Percentiles rank a stretch among this genome's conserved stretches.
phyloP scores from a whole-genome alignment of 1,140 invertebrate genomes.

The Hormaphis cornu region DNA sequence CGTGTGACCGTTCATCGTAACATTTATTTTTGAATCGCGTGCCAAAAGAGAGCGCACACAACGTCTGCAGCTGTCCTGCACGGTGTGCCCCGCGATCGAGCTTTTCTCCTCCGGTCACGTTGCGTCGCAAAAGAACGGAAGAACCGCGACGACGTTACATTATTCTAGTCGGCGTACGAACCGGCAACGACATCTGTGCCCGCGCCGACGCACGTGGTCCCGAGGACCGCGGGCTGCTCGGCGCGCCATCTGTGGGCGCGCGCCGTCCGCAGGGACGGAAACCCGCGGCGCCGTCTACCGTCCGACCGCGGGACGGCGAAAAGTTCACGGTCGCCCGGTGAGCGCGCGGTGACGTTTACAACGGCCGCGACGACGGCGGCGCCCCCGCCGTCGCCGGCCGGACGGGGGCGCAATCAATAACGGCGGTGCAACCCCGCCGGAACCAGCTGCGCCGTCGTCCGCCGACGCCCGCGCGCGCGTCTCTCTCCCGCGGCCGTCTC shows the following conservation, averaged over 20 bases:
- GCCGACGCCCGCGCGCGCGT: neutral
- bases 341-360: neutral
- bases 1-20: no score
- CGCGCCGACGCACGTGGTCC: neutral
- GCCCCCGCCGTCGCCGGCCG: neutral
- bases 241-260: slow-evolving; percentile 1
- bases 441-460: neutral
- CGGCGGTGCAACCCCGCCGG: neutral
- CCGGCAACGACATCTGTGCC: neutral
- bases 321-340: slow-evolving; percentile 10
- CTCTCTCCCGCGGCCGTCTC: neutral
- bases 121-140: no score
- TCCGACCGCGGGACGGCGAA: neutral
- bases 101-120: no score
- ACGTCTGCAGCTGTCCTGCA: no score
- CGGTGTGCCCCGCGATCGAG: no score
- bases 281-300: neutral
- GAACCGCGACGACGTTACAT: no score
- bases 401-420: neutral
- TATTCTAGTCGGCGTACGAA: no score
- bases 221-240: no score
- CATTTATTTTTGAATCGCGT: no score
- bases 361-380: neutral
- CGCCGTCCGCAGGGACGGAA: neutral
- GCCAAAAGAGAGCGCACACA: no score